Evolutionary conservation across 2,113 vertebrate genomes (phyloP), one percentile per base, ranked within the genome.

Genomic region (Podarcis muralis): DNA sequence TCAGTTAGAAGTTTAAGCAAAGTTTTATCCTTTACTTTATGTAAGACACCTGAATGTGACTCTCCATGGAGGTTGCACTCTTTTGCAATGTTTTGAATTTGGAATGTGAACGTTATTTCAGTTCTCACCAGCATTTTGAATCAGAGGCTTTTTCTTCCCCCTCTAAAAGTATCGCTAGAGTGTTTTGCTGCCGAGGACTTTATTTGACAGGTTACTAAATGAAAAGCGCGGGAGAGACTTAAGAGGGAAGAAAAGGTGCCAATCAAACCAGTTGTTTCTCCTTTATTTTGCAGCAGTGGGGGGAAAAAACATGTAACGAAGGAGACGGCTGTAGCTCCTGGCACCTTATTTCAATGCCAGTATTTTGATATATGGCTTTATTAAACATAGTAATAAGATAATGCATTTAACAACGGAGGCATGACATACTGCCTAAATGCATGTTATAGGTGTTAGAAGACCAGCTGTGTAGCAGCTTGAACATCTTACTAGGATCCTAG

Each of bases 171-270:
- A 59, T 68, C 93, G 77, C 65, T 23, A 88, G 75, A 88, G 35
- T 3, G 0, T 20, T 59, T 85, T 88, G 35, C 37, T 81, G 25
- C 72, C 72, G 32, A 87, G 4, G 3, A 6, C 59, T 25, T 82
- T 92, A 83, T 83, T 43, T 90, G 88, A 59, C 0, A 1, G 68
- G 9, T 88, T 89, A 66, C 66, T 86, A 65, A 90, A 85, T 80
- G 83, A 76, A 87, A n/a, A 66, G 1, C 40, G 2, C 12, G n/a
- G 76, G 8, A 84, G 62, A 48, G 82, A 76, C 86, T 90, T 35
- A 18, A 83, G 43, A 86, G 68, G 83, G 15, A 91, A 82, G 68
- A 86, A 1, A 43, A 86, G 62, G 59, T 40, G 25, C 76, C 23
- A 78, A 78, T 11, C 25, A 5, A 9, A 65, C 80, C 43, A 80